Percentiles rank a stretch among this genome's conserved stretches.
Conservation (phyloP, 2,113 vertebrate genomes). For the Cephalopterus ornatus region DNA sequence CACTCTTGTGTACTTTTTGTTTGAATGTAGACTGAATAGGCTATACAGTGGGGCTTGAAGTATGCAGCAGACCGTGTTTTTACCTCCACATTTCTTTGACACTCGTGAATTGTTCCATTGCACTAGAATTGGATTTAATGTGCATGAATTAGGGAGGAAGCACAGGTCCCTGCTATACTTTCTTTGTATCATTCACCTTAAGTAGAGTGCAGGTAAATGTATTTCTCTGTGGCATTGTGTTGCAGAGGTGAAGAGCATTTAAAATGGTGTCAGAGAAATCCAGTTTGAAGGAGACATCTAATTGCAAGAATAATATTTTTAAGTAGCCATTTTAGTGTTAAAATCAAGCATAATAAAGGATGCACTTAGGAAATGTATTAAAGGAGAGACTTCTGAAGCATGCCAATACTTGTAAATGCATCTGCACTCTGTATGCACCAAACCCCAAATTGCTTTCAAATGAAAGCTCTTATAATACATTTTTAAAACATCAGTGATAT, state of each 20-base stretch:
- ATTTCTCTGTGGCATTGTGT: background rate
- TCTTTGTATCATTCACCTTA: background rate
- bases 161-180: background rate
- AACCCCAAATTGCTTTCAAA: conserved; percentile 38
- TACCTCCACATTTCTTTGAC: background rate
- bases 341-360: conserved; percentile 47
- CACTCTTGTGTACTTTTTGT: background rate
- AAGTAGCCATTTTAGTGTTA: conserved; percentile 29
- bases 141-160: background rate
- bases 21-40: background rate
- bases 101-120: background rate
- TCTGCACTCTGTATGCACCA: background rate
- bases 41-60: background rate
- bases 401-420: conserved; percentile 46
- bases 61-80: background rate
- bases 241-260: background rate
- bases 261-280: background rate
- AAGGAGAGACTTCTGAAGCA: conserved; percentile 2
- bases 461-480: conserved; percentile 44
- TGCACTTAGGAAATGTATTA: conserved; percentile 34
- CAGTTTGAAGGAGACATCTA: background rate
- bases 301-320: conserved; percentile 46
- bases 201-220: background rate
- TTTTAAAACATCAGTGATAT: conserved; percentile 36
- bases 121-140: background rate